These are phyloP conservation scores for Graptemys geographica DNA, from an alignment of 2,797 vertebrate genomes.

Conservation along the genomic window DNA sequence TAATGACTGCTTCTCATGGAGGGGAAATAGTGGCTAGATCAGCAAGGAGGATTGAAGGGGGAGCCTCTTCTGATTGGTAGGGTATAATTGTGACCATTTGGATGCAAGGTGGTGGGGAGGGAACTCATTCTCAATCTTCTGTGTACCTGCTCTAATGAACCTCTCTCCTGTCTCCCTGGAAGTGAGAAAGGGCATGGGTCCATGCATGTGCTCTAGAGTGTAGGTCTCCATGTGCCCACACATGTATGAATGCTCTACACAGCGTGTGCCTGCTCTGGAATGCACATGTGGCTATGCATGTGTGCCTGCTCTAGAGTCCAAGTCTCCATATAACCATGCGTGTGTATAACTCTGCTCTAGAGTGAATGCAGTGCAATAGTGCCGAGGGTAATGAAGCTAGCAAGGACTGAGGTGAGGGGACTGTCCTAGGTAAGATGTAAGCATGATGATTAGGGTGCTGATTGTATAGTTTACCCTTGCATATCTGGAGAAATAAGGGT, in stretches of 20 bases:
- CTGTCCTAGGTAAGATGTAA: background rate
- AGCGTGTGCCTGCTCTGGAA: background rate
- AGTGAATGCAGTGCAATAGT: background rate
- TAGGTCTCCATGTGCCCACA: background rate
- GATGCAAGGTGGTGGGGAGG: background rate
- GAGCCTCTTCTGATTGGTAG: background rate
- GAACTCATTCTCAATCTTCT: background rate
- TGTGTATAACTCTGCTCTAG: background rate
- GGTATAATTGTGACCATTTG: background rate
- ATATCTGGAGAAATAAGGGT: slow-evolving; percentile 98
- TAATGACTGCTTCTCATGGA: background rate
- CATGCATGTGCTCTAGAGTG: background rate
- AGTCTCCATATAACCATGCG: background rate
- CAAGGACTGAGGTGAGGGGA: background rate
- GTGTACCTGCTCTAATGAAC: background rate
- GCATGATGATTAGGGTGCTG: slow-evolving; percentile 21
- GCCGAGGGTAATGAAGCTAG: background rate
- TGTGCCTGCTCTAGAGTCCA: too few species aligned
- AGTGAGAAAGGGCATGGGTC: background rate
- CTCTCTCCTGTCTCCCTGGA: background rate
- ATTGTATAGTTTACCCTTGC: slow-evolving; percentile 92
- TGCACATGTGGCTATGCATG: fast-evolving
- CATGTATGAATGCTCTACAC: background rate
- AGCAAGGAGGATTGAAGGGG: background rate
- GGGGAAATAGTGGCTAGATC: background rate